Evolutionary conservation across 2,888 invertebrate species (phyloP).

Genomic region (Drosophila rubida): DNA sequence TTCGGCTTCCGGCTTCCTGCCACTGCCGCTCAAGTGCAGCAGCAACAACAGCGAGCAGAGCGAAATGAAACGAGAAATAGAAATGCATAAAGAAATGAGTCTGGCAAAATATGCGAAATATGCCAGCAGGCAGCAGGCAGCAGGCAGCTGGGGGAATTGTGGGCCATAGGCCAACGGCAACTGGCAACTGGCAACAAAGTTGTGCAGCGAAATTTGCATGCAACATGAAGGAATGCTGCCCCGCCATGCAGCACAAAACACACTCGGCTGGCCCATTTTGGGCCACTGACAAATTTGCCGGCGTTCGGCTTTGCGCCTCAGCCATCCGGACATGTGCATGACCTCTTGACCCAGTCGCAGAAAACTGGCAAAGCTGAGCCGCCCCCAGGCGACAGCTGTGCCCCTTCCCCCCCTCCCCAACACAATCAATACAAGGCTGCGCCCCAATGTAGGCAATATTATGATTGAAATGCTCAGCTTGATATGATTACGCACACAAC

Average conservation of each 20-base stretch:
- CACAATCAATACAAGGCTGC: conserved; percentile 30
- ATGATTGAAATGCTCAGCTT: conserved; percentile 68
- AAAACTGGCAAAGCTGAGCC: conserved; percentile 15
- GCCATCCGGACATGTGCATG: conserved; percentile 52
- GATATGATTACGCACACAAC: conserved; percentile 45
- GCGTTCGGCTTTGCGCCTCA: conserved; percentile 24
- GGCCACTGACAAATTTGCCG: conserved; percentile 55
- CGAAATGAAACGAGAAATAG: conserved; percentile 4
- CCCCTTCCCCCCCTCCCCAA: no score
- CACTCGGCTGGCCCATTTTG: background rate
- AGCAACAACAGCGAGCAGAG: background rate
- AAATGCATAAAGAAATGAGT: conserved; percentile 16
- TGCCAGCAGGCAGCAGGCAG: conserved; percentile 4
- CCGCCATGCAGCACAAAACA: background rate
- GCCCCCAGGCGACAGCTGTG: conserved; percentile 16
- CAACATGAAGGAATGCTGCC: conserved; percentile 52
- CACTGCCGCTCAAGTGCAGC: conserved; percentile 2
- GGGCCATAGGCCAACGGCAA: background rate
- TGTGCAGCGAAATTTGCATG: conserved; percentile 52
- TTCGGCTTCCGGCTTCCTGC: conserved; percentile 61
- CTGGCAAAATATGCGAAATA: conserved; percentile 57
- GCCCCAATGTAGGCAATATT: conserved; percentile 34
- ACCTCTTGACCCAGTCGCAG: conserved; percentile 75
- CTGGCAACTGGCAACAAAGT: conserved; percentile 33
- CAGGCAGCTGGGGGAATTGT: background rate